Percentiles rank a stretch among this genome's conserved stretches.
phyloP scores from a whole-genome alignment of 2,113 vertebrate genomes.

The Hoplias malabaricus region DNA sequence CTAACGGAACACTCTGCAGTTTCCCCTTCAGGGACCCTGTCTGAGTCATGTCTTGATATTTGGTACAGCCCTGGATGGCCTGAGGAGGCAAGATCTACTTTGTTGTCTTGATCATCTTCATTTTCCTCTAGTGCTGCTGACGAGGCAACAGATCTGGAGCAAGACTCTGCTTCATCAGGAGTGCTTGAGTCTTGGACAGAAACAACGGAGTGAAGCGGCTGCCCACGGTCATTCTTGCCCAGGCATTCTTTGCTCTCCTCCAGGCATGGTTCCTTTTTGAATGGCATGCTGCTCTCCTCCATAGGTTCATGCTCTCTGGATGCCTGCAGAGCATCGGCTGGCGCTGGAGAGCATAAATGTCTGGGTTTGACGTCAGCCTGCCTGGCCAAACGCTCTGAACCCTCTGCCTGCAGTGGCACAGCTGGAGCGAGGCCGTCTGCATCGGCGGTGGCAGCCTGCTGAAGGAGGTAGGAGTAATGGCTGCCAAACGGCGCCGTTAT shows the following conservation, averaged over 20 bases:
- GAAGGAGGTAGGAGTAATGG: conserved; percentile 84
- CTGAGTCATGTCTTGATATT: conserved; percentile 58
- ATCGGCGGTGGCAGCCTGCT: conserved; percentile 74
- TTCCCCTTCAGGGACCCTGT: conserved; percentile 69
- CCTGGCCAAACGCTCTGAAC: conserved; percentile 73
- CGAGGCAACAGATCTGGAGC: conserved; percentile 53
- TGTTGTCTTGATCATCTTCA: conserved; percentile 68
- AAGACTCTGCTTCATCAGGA: conserved; percentile 40
- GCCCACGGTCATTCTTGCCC: not conserved
- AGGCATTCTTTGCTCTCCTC: conserved; percentile 44
- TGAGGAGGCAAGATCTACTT: conserved; percentile 69
- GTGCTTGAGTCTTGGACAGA: conserved; percentile 29
- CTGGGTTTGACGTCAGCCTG: conserved; percentile 80
- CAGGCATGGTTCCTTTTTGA: conserved; percentile 50
- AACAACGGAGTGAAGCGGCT: conserved; percentile 1
- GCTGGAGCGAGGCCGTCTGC: conserved; percentile 76
- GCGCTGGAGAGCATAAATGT: conserved; percentile 75
- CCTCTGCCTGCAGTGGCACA: conserved; percentile 71
- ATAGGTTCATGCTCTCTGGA: conserved; percentile 59
- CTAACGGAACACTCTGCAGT: conserved; percentile 37
- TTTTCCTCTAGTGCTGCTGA: conserved; percentile 53
- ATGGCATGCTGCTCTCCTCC: conserved; percentile 57
- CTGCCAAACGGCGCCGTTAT: conserved; percentile 83
- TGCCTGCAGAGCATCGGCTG: conserved; percentile 69
- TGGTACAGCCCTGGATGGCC: conserved; percentile 69